Conservation (phyloP, 2,888 invertebrate genomes). For the Galeopsomyia nigrocyanea region DNA sequence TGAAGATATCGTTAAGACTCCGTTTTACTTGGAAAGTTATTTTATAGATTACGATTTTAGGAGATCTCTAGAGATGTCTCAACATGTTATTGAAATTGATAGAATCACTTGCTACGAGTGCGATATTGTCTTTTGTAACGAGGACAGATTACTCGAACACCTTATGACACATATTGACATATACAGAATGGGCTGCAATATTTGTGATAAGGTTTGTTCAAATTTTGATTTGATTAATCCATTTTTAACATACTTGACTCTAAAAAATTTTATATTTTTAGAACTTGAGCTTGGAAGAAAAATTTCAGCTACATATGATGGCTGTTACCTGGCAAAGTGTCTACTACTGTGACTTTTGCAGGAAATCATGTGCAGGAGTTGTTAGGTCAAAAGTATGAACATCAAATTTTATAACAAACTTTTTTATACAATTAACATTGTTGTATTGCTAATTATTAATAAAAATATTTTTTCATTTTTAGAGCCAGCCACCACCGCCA, state of each 20-base stretch:
- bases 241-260: not conserved
- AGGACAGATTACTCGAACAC: conserved; percentile 48
- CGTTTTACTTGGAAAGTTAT: conserved; percentile 49
- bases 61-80: conserved; percentile 23
- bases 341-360: conserved; percentile 50
- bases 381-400: conserved; percentile 48
- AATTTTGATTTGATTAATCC: not conserved
- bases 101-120: conserved; percentile 48
- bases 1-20: conserved; percentile 48
- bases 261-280: conserved; percentile 29
- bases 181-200: conserved; percentile 48
- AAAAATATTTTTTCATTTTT: conserved; percentile 8
- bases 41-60: conserved; percentile 44
- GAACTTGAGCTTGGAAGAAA: conserved; percentile 50
- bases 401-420: conserved; percentile 9
- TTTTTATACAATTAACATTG: not conserved
- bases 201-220: conserved; percentile 47
- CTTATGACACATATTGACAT: conserved; percentile 49
- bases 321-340: conserved; percentile 51
- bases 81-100: conserved; percentile 40
- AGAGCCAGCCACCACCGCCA: conserved; percentile 48
- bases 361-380: conserved; percentile 50
- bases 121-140: conserved; percentile 48
- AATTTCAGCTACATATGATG: conserved; percentile 51
- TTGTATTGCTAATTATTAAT: not conserved